Conservation (phyloP, 1,140 invertebrate species). For the Heliconius eleuchia region DNA sequence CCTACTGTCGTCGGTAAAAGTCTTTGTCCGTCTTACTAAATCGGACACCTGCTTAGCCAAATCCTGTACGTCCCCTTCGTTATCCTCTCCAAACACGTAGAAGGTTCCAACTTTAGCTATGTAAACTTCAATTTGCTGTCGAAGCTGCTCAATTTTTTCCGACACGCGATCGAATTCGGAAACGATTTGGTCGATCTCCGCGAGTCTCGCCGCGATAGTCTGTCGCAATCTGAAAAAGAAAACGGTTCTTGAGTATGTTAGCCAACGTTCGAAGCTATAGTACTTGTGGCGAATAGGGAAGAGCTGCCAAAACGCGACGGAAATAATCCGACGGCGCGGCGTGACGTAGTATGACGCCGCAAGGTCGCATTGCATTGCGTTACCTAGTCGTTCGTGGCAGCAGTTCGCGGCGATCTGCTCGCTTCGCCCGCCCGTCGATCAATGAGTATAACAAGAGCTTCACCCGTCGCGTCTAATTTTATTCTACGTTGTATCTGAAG, state of each 20-base stretch:
- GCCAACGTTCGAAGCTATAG: conserved; percentile 42
- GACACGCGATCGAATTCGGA: conserved; percentile 81
- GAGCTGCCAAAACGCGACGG: conserved; percentile 75
- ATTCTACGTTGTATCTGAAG: conserved; percentile 70
- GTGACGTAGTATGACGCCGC: conserved; percentile 65
- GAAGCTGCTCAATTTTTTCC: conserved; percentile 84
- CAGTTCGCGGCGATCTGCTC: conserved; percentile 74
- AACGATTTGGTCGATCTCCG: conserved; percentile 75
- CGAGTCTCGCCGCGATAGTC: conserved; percentile 77
- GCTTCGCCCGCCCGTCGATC: conserved; percentile 75
- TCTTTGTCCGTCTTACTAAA: conserved; percentile 83
- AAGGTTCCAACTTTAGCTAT: conserved; percentile 84
- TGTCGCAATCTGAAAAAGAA: conserved; percentile 78
- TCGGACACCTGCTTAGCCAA: conserved; percentile 79
- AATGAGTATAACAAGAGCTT: conserved; percentile 71
- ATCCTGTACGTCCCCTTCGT: conserved; percentile 82
- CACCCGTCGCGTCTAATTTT: conserved; percentile 70
- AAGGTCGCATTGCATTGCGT: conserved; percentile 64
- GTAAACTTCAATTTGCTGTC: conserved; percentile 84
- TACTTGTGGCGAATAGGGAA: conserved; percentile 47
- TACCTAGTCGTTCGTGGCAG: conserved; percentile 76
- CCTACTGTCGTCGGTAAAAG: conserved; percentile 84
- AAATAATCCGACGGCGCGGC: conserved; percentile 70
- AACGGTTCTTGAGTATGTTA: conserved; percentile 48
- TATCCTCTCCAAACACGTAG: conserved; percentile 88